Conservation (phyloP, 2,113 vertebrate genomes). For the Dasyprocta punctata region DNA sequence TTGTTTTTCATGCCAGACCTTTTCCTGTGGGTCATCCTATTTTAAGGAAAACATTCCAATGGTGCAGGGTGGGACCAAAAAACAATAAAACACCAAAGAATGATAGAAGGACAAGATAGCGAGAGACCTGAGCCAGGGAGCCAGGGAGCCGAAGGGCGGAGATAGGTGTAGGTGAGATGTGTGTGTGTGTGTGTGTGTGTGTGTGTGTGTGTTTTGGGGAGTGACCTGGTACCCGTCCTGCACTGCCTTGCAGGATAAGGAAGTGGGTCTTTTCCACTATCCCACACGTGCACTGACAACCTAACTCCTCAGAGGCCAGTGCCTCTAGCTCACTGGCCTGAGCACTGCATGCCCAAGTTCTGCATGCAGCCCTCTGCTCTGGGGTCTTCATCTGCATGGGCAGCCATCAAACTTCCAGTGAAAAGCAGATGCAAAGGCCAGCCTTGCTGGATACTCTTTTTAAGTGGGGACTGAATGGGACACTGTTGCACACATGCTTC, state of each 20-base stretch:
- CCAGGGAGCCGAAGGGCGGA: neutral
- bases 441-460: neutral
- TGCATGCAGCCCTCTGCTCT: neutral
- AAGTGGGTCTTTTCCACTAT: neutral
- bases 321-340: neutral
- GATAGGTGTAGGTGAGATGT: neutral
- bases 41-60: neutral
- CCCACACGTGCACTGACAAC: neutral
- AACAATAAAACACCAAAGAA: neutral
- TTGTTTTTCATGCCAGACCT: neutral
- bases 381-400: neutral
- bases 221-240: neutral
- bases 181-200: neutral
- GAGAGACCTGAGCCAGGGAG: neutral
- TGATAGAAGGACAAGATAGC: neutral
- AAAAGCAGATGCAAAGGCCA: neutral
- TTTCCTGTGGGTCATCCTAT: neutral
- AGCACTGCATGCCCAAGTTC: neutral
- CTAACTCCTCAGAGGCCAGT: accelerated
- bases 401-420: neutral
- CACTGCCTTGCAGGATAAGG: neutral
- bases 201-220: neutral
- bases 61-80: neutral
- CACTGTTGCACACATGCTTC: neutral
- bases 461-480: neutral